Evolutionary conservation across 2,888 invertebrate species (phyloP).

Genomic region (Acanthosepion esculentum): DNA sequence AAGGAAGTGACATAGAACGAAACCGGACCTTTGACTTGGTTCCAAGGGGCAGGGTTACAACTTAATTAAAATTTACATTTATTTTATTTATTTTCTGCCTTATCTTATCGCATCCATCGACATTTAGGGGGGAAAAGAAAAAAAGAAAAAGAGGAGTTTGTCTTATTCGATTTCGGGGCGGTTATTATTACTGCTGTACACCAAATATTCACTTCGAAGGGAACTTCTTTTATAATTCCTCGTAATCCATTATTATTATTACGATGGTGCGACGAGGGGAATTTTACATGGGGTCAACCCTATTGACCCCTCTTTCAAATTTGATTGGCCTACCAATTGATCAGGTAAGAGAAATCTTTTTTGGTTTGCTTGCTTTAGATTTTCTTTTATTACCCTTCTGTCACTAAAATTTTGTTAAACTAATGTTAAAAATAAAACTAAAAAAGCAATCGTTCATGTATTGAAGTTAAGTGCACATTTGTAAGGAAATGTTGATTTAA

Average conservation of each 20-base stretch:
- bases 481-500: too few relatives aligned
- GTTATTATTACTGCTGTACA: not conserved
- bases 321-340: conserved; percentile 61
- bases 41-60: not conserved
- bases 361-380: too few relatives aligned
- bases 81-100: too few relatives aligned
- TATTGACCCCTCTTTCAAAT: conserved; percentile 57
- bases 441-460: too few relatives aligned
- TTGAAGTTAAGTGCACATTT: too few relatives aligned
- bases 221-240: not conserved
- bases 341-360: conserved; percentile 55
- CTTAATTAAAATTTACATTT: not conserved
- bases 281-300: conserved; percentile 62
- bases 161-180: not conserved
- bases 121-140: too few relatives aligned
- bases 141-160: too few relatives aligned
- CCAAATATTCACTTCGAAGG: not conserved
- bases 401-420: too few relatives aligned
- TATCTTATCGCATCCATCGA: too few relatives aligned
- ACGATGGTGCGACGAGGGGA: conserved; percentile 52
- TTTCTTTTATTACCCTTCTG: too few relatives aligned
- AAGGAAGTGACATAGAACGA: not conserved
- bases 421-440: too few relatives aligned
- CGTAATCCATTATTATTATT: not conserved
- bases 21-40: conserved; percentile 17